These are phyloP conservation scores for Rhodeus uyekii DNA, from an alignment of 2,797 vertebrate genomes.

Conservation along the genomic window DNA sequence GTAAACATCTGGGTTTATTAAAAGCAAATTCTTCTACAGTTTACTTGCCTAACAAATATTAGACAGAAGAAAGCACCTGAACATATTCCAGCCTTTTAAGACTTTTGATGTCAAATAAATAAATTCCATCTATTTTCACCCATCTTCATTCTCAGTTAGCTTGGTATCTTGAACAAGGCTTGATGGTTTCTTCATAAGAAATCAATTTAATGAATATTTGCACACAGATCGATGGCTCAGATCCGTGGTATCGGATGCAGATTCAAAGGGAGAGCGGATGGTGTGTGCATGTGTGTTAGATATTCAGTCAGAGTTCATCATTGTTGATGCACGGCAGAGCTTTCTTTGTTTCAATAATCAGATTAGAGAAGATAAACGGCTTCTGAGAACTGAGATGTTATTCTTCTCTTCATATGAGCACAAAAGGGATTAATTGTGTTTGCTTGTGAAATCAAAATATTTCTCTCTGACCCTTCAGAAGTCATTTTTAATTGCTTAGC, in stretches of 20 bases:
- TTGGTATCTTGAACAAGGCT: not conserved
- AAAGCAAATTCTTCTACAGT: not conserved
- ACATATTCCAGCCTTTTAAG: not conserved
- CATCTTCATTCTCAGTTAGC: not conserved
- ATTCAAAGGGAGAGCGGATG: not conserved
- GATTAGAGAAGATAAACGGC: not conserved
- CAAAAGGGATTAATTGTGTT: not conserved
- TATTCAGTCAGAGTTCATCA: not conserved
- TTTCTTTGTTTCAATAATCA: not conserved
- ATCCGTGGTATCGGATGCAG: not conserved
- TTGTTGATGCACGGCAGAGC: not conserved
- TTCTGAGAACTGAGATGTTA: not conserved
- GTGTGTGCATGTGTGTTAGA: not conserved
- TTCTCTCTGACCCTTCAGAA: not conserved
- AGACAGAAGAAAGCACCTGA: not conserved
- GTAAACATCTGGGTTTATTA: not conserved
- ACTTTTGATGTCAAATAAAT: not conserved
- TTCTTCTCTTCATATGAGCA: slow-evolving; percentile 1
- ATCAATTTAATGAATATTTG: not conserved
- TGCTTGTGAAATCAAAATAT: not conserved
- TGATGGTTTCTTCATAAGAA: not conserved
- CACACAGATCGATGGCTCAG: not conserved
- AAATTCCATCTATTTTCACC: not conserved
- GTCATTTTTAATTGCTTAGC: not conserved
- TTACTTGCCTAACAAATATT: not conserved